Conservation (phyloP, 2,888 invertebrate genomes). For the Epinotia brunnichana region DNA sequence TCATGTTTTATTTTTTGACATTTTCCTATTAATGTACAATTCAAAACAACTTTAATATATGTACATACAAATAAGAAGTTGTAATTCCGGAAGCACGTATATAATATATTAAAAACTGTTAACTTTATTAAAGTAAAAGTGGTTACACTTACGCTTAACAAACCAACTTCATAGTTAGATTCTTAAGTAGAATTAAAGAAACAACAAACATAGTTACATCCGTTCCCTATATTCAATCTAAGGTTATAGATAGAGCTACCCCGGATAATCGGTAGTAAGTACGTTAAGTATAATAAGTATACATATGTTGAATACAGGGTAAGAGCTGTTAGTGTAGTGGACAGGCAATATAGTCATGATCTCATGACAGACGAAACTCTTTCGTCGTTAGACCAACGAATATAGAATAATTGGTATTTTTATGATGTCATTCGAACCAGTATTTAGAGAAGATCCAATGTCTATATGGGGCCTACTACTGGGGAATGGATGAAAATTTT, state of each 20-base stretch:
- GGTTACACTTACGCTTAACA: background rate
- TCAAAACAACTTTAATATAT: background rate
- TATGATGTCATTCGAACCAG: too few relatives aligned
- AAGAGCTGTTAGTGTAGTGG: too few relatives aligned
- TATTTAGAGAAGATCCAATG: too few relatives aligned
- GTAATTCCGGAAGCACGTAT: background rate
- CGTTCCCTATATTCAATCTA: background rate
- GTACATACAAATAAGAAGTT: background rate
- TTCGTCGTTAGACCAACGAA: background rate
- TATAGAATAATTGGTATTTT: background rate
- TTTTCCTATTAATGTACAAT: background rate
- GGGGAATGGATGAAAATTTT: too few relatives aligned
- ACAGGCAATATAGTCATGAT: background rate
- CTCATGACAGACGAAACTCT: background rate
- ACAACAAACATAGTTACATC: background rate
- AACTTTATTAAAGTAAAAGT: background rate
- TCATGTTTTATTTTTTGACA: background rate
- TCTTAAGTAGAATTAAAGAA: background rate
- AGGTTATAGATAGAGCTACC: background rate
- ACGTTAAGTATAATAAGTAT: too few relatives aligned
- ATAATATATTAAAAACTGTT: background rate
- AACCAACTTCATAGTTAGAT: too few relatives aligned
- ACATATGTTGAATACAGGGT: too few relatives aligned
- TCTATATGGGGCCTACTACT: too few relatives aligned
- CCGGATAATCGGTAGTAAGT: background rate